Evolutionary conservation across 92 coral and sea anemone genomes (phyloP).

Genomic region (Zoanthus gigantus): DNA sequence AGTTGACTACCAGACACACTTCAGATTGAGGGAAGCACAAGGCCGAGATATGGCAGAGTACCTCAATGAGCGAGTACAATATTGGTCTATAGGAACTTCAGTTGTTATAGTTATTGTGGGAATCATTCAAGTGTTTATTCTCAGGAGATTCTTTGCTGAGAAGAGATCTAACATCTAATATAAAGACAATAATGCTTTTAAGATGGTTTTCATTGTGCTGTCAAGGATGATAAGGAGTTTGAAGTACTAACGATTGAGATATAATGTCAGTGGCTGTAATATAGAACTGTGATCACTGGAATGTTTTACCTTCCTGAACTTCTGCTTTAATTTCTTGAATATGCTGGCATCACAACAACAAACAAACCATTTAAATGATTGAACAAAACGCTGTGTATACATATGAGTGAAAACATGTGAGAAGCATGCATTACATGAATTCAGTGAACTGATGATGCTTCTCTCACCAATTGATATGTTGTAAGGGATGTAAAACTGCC

Average conservation of each 20-base stretch:
- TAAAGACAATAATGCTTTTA: not conserved
- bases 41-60: slow-evolving; percentile 98
- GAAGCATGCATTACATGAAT: no score
- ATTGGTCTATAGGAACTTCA: slow-evolving; percentile 99
- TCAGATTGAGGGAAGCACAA: slow-evolving; percentile 88
- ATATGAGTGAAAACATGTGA: no score
- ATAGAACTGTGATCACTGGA: no score
- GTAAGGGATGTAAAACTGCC: no score
- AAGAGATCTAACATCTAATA: slow-evolving; percentile 92
- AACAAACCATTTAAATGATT: not conserved
- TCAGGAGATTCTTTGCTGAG: slow-evolving; percentile 95
- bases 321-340: not conserved
- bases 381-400: not conserved
- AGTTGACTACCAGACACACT: slow-evolving; percentile 96
- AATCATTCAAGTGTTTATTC: slow-evolving; percentile 93
- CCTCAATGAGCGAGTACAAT: slow-evolving; percentile 96
- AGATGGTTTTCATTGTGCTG: not conserved
- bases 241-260: not conserved
- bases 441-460: no score
- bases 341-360: not conserved
- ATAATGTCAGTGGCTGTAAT: not conserved
- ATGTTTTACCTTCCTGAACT: not conserved
- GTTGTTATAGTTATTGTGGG: slow-evolving; percentile 85
- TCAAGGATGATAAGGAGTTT: not conserved
- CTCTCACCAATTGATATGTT: no score